Evolutionary conservation across 2,113 vertebrate genomes (phyloP).

Genomic region (Blennius ocellaris): DNA sequence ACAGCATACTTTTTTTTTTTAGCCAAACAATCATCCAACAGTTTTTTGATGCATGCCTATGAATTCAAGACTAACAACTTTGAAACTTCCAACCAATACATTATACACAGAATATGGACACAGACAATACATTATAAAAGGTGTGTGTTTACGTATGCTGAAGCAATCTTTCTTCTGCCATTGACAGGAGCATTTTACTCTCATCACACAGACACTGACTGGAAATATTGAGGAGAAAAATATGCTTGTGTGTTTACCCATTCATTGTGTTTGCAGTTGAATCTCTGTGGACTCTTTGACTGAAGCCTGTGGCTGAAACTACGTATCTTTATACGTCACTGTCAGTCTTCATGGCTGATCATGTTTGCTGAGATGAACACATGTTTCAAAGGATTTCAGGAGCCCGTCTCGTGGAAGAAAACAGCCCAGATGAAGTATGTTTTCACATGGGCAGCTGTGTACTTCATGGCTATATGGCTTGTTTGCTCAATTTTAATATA

Average conservation of each 20-base stretch:
- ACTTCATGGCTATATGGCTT: background rate
- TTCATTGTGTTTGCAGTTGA: background rate
- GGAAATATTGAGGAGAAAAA: background rate
- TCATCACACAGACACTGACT: too few relatives aligned
- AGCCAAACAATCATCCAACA: background rate
- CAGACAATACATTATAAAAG: too few relatives aligned
- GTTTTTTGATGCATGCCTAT: too few relatives aligned
- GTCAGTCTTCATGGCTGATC: background rate
- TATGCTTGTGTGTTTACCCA: background rate
- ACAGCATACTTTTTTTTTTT: background rate
- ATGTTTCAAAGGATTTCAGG: background rate
- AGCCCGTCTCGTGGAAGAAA: background rate
- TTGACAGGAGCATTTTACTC: too few relatives aligned
- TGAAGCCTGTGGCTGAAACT: background rate
- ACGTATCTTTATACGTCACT: background rate
- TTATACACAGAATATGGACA: too few relatives aligned
- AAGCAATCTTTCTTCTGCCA: too few relatives aligned
- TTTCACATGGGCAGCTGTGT: background rate
- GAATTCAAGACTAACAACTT: too few relatives aligned
- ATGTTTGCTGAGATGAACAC: background rate
- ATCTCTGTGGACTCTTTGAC: background rate
- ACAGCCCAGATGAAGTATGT: background rate
- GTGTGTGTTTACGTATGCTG: too few relatives aligned
- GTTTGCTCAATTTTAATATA: background rate
- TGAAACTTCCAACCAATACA: too few relatives aligned